phyloP scores from a whole-genome alignment of 1,140 invertebrate genomes.

The Solenopsis invicta region DNA sequence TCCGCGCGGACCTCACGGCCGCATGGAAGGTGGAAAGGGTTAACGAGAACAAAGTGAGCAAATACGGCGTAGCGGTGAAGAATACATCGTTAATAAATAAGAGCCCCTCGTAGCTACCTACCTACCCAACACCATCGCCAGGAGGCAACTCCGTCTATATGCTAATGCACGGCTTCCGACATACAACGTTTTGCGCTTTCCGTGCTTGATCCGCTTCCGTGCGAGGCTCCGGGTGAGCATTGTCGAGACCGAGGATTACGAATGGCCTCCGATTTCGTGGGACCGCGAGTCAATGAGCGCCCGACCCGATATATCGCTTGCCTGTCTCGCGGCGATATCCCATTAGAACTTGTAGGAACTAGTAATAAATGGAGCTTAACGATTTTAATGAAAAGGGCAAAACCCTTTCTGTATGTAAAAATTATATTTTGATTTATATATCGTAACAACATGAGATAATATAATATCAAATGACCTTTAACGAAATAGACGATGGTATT shows the following conservation, averaged over 20 bases:
- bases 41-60: slow-evolving; percentile 69
- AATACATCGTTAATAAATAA: slow-evolving; percentile 85
- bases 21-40: slow-evolving; percentile 48
- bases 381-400: neutral
- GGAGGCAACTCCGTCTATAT: slow-evolving; percentile 85
- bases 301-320: neutral
- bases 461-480: neutral
- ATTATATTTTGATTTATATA: neutral
- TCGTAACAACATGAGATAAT: neutral
- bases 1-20: slow-evolving; percentile 19
- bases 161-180: slow-evolving; percentile 85
- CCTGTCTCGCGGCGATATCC: neutral
- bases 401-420: neutral
- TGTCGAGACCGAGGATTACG: neutral
- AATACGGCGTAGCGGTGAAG: slow-evolving; percentile 78
- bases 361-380: slow-evolving; percentile 6
- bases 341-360: neutral
- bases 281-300: neutral
- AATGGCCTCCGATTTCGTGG: slow-evolving; percentile 20
- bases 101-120: slow-evolving; percentile 74
- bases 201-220: slow-evolving; percentile 60
- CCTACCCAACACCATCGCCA: slow-evolving; percentile 77
- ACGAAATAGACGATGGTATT: neutral
- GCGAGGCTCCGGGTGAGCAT: neutral
- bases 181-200: slow-evolving; percentile 83